Base-by-base conservation (phyloP, 2,888 invertebrate species). In the Sericinus montela region DNA sequence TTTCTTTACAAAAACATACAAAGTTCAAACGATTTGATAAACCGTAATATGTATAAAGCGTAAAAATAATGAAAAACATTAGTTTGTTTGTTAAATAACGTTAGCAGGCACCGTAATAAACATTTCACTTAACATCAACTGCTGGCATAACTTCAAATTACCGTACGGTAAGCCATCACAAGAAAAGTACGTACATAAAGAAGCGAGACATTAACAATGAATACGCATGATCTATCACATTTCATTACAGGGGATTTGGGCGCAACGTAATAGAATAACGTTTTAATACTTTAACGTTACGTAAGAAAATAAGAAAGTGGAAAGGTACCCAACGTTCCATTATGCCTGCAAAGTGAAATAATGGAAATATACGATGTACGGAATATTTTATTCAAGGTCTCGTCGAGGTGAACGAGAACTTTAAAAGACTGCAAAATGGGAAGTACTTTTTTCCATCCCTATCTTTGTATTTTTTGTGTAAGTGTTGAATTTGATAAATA, bases 291-390 rank as follows among this genome's bases (percentile, higher is more conserved):
- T 45, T 36, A 40, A 37, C 45, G n/a, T 39, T 37, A 44, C 34
- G 8, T 34, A 32, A 29, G 5, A 34, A 40, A 40, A 28, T 30
- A 48, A 46, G 30, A 45, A 19, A 39, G 45, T 39, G 40, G 30
- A 45, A 19, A 39, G 45, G 40, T 38, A 34, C 39, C 16, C 38
- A 34, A 16, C 34, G 38, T 44, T 45, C 35, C 48, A 43, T 48
- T 48, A 39, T n/a, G 45, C 16, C 11, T 32, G 47, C 40, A 36
- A 49, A 49, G 39, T 49, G 19, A 40, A 49, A 49, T 49, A 49
- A 49, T 49, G 49, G 45, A 45, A 40, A 49, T 44, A 35, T 49
- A 49, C 49, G 44, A 19, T 28, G 11, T 32, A 25, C 23, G 39
- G 45, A 16, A 39, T 40, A 19, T 25, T 23, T 39, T 30, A 46